Percentiles rank a stretch among this genome's conserved stretches.
phyloP scores from a whole-genome alignment of 1,140 invertebrate genomes.

The Hestina assimilis region DNA sequence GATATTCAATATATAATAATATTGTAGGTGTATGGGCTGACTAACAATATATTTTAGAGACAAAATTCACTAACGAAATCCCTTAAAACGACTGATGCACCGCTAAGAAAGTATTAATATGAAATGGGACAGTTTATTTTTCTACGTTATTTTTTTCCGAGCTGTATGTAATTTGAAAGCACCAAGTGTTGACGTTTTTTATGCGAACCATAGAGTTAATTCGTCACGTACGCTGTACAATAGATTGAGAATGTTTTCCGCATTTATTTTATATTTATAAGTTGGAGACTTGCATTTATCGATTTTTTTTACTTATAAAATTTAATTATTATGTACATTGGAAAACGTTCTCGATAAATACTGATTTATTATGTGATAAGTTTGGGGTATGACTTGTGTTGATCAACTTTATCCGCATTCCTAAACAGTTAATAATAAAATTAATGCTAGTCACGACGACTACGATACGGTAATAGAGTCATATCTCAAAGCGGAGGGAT shows the following conservation, averaged over 20 bases:
- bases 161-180: slow-evolving; percentile 27
- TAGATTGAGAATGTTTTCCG: slow-evolving; percentile 36
- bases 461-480: slow-evolving; percentile 21
- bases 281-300: slow-evolving; percentile 1
- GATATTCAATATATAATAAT: too few relatives aligned
- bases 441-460: background rate
- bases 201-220: slow-evolving; percentile 42
- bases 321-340: slow-evolving; percentile 28
- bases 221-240: slow-evolving; percentile 29
- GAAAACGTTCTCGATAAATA: slow-evolving; percentile 35
- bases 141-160: slow-evolving; percentile 52
- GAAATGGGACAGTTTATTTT: slow-evolving; percentile 58
- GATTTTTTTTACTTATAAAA: slow-evolving; percentile 6
- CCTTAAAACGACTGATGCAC: slow-evolving; percentile 29
- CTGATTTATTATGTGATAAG: slow-evolving; percentile 46
- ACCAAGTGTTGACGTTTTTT: slow-evolving; percentile 50
- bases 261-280: slow-evolving; percentile 11
- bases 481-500: slow-evolving; percentile 47
- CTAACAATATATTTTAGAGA: too few relatives aligned
- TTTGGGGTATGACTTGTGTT: slow-evolving; percentile 43
- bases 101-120: slow-evolving; percentile 38
- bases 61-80: slow-evolving; percentile 1
- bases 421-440: background rate
- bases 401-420: background rate
- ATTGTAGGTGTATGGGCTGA: too few relatives aligned